Evolutionary conservation across 1,140 invertebrate species (phyloP), one percentile per base, ranked within the genome.

Genomic region (Antheraea mylitta): DNA sequence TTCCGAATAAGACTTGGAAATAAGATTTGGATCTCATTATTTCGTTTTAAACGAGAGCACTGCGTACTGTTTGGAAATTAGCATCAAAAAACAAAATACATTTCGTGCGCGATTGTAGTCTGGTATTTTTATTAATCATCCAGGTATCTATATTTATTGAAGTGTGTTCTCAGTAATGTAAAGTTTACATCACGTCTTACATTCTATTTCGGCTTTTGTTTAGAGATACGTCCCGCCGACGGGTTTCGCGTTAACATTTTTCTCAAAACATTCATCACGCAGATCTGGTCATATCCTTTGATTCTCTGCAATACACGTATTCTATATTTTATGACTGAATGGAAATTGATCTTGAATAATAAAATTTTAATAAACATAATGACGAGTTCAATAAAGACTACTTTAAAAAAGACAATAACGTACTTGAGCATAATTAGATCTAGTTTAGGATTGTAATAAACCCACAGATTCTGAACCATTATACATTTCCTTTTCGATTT

Each of bases 171-270:
- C 42, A 65, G 64, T 48, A 30, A 38, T 71, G 18, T 71, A 63
- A 69, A 66, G 72, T 79, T 82, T 74, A 71, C 69, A 75, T 72
- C 61, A 72, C 68, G 60, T 64, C 69, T 68, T 77, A 72, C 67
- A 68, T 53, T 73, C 75, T 80, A 82, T 80, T 82, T 81, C 76
- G 71, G 68, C 66, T 66, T 78, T 70, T 85, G 81, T 85, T 83
- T 86, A 82, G 78, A 53, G 45, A 85, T 77, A 75, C 79, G 73
- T 79, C 75, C 62, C 58, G 64, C 69, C 79, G 76, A 81, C 73
- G 74, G 68, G 62, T 11, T 58, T 69, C 64, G 62, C 65, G 64
- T 72, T 67, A 67, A 64, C 37, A 18, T 48, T 65, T 65, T 65
- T 45, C 64, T 59, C 30, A 58, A 58, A 72, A 66, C 16, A 63